A percentile compares a stretch with the other conserved stretches of the same genome.
phyloP scores from a whole-genome alignment of 2,888 invertebrate species.

The Trimorus sp. region DNA sequence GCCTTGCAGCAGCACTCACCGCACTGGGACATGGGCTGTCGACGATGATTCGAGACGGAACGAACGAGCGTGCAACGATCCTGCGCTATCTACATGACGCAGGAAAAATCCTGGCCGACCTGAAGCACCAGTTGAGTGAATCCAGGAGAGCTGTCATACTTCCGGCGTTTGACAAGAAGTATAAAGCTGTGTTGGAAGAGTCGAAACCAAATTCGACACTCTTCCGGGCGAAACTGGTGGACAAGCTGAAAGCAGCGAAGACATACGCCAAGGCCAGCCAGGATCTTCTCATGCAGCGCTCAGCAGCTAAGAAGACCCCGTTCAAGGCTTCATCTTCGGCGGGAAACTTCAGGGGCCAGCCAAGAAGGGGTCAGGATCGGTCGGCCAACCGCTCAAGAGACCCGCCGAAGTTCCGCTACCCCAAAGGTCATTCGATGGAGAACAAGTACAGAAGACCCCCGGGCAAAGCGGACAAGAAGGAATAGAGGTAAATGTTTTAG shows the following conservation, averaged over 20 bases:
- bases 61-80: background rate
- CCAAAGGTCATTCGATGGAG: background rate
- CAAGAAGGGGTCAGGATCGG: background rate
- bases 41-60: background rate
- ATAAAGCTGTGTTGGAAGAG: slow-evolving; percentile 8
- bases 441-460: background rate
- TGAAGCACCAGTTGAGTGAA: background rate
- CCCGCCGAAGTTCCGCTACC: background rate
- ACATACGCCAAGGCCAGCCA: slow-evolving; percentile 10
- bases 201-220: slow-evolving; percentile 15
- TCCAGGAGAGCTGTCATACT: slow-evolving; percentile 27
- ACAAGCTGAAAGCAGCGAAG: slow-evolving; percentile 12
- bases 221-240: slow-evolving; percentile 3
- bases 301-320: background rate
- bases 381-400: background rate
- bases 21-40: slow-evolving; percentile 16
- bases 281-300: slow-evolving; percentile 2
- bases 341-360: slow-evolving; percentile 5
- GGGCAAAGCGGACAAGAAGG: background rate
- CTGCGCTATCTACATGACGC: slow-evolving; percentile 10
- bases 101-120: slow-evolving; percentile 7
- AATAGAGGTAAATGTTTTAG: slow-evolving; percentile 12
- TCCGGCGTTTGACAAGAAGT: slow-evolving; percentile 27
- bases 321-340: background rate
- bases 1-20: slow-evolving; percentile 3